Evolutionary conservation across 1,140 invertebrate genomes (phyloP), one percentile per base, ranked within the genome.

Genomic region (Achroia grisella): DNA sequence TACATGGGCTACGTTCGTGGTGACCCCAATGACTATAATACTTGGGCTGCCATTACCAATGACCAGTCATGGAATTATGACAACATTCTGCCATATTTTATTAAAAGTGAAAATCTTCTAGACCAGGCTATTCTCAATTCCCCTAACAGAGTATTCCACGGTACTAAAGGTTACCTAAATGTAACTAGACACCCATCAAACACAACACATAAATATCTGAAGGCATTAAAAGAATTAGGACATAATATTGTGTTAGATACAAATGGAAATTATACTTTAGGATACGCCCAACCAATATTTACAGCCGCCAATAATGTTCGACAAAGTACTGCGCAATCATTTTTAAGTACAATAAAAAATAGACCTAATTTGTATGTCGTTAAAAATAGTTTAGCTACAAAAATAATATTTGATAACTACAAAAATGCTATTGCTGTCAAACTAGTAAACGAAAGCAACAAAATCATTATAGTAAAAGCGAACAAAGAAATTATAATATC

Each of bases 401-500:
- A 76, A 59, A 75, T 90, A 8, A 46, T 89, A 1, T 87, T 93
- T 41, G 88, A 94, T 45, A 62, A 85, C 14, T 35, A 46, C 6
- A 53, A 61, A 3, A 87, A 82, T 4, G 90, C 89, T 15, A 73
- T 86, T 9, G 92, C 91, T 8, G 87, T 94, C 1, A 78, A 90
- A 50, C 90, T 88, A 27, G 50, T 44, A 8, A 69, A 65, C 62
- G 23, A 64, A 58, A 43, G 74, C 11, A 37, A 56, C 41, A 41
- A 47, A 23, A 30, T 36, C 8, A 82, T 90, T 32, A 83, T 78
- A 0, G 89, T 91, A n/a, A 39, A 36, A 15, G 53, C 56, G 1
- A 55, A 9, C 15, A 56, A 46, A 36, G 60, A 68, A 60, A 92
- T 94, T 0, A 91, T 94, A 27, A 52, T 95, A 14, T 88, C 88